Percentiles rank a stretch among this genome's conserved stretches.
Evolutionary conservation across 1,140 invertebrate species (phyloP).

Genomic region (Drosophila quadrilineata): DNA sequence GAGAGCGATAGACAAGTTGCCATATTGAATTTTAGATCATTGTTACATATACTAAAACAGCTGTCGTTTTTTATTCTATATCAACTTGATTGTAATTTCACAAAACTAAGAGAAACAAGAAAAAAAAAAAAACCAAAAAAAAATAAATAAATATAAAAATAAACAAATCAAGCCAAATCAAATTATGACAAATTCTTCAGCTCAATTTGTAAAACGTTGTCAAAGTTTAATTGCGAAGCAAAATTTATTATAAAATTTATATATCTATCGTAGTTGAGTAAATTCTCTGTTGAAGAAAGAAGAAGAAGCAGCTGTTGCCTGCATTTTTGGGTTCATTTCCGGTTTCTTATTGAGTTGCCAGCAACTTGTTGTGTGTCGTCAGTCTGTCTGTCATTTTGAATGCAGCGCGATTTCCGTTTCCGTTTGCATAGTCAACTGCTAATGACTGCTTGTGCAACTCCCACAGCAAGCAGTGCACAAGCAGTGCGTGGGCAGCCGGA

Average conservation of each 20-base stretch:
- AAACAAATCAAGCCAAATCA: no score
- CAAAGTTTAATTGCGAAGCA: no score
- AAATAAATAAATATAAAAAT: no score
- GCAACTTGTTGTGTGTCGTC: constrained; percentile 48
- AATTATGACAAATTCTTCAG: no score
- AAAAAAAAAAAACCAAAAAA: no score
- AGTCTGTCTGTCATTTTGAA: constrained; percentile 49
- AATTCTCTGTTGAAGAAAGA: no score
- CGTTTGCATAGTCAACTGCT: constrained; percentile 41
- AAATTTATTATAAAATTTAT: no score
- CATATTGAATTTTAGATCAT: constrained; percentile 35
- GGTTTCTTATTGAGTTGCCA: constrained; percentile 37
- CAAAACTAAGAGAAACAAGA: background rate
- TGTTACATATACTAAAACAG: constrained; percentile 20
- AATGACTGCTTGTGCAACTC: constrained; percentile 44
- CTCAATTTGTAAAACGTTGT: no score
- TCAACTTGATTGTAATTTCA: no score
- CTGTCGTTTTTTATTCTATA: background rate
- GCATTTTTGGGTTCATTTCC: constrained; percentile 5
- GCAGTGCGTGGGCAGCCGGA: no score
- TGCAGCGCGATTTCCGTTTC: constrained; percentile 57
- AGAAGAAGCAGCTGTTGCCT: constrained; percentile 4
- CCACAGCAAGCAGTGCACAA: no score
- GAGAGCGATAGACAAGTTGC: background rate
- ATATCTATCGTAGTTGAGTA: no score